These are phyloP conservation scores for Hemibagrus guttatus DNA, from an alignment of 2,797 vertebrate species.

Conservation along the genomic window DNA sequence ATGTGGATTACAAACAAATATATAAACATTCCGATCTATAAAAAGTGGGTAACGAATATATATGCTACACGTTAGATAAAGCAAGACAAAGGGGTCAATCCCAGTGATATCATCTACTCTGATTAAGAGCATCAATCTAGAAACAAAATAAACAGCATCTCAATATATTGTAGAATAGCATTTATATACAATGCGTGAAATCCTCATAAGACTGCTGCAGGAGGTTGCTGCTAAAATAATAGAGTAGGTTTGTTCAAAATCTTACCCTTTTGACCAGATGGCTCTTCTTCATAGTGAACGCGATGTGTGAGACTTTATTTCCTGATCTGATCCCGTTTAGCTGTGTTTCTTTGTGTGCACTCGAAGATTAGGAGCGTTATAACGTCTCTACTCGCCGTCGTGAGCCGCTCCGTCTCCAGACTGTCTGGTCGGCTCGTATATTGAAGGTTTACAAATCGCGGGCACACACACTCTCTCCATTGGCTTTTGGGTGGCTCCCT, in stretches of 20 bases:
- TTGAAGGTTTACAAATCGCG: conserved; percentile 49
- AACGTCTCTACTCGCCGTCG: background rate
- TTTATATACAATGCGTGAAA: background rate
- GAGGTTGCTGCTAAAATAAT: background rate
- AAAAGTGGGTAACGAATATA: background rate
- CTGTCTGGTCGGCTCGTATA: background rate
- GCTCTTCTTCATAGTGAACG: conserved; percentile 65
- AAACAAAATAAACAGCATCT: background rate
- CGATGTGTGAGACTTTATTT: conserved; percentile 32
- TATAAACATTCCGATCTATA: background rate
- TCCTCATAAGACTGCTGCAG: background rate
- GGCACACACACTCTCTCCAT: conserved; percentile 57
- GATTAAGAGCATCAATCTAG: conserved; percentile 5
- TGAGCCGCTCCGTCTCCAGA: background rate
- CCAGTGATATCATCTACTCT: background rate
- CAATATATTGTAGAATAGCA: background rate
- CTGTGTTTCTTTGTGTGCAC: background rate
- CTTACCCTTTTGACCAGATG: conserved; percentile 66
- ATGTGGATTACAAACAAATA: background rate
- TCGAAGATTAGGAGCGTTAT: background rate
- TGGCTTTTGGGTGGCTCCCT: conserved; percentile 46
- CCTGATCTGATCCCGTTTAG: conserved; percentile 14
- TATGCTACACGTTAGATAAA: background rate
- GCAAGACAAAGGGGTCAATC: conserved; percentile 21
- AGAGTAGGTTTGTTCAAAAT: background rate